Base-by-base conservation (phyloP, 2,888 invertebrate species). In the Napeogenes sylphis region DNA sequence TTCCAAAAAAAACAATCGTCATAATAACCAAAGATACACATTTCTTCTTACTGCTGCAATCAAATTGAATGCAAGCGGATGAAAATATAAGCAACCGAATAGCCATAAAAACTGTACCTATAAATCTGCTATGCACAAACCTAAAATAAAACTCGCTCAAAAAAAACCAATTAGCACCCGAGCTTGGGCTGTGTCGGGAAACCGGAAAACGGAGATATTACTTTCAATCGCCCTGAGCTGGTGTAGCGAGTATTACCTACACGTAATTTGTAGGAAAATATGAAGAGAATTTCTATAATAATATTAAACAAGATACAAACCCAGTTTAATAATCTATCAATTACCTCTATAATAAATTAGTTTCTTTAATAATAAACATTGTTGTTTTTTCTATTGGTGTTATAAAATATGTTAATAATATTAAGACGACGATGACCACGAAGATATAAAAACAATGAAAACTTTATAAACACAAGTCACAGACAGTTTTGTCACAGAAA, bases 121-220 rank as follows among this genome's bases (percentile, higher is more conserved):
- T 66, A 66, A 70, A 70, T 69, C 72, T 65, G 72, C 71, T 69
- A 73, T 74, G 71, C 69, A 73, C 73, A 74, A 73, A 74, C 71
- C 75, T 69, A 71, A 68, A 69, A 61, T 59, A 68, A 62, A 68
- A 70, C 66, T 71, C 68, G 68, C 63, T 68, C 69, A 76, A 82
- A 84, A 83, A 82, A 74, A 80, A 85, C 82, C 82, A 82, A 84
- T 81, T 82, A 83, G 77, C 76, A 74, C 73, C 74, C 77, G 73
- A 74, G 68, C 73, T 76, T 67, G 70, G 71, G 69, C 72, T 67
- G 71, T 58, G 71, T 68, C 63, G 61, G 67, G 62, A 60, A 65
- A 62, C 69, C 67, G 73, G 73, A 79, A 42, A 42, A 42, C 42
- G 8, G 77, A 83, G 85, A 83, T 73, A 83, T 84, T 83, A 84